phyloP scores from a whole-genome alignment of 2,797 vertebrate species.

The Ceryle rudis region DNA sequence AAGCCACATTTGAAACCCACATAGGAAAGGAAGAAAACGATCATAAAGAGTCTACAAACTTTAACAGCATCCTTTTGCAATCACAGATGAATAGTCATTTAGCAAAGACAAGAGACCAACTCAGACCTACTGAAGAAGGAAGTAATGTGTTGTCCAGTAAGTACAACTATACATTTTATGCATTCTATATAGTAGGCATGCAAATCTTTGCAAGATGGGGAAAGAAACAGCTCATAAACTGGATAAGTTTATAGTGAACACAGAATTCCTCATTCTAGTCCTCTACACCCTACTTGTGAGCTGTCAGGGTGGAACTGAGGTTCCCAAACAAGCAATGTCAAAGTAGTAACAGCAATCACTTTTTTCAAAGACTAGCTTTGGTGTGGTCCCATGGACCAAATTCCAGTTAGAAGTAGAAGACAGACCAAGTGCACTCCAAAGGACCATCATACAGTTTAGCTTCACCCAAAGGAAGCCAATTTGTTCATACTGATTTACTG shows the following conservation, averaged over 20 bases:
- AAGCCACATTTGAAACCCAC: not conserved
- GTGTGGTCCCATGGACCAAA: not conserved
- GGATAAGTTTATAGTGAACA: not conserved
- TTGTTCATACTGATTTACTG: not conserved
- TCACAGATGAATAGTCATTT: not conserved
- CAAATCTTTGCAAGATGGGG: not conserved
- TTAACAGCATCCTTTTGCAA: not conserved
- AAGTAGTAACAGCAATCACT: not conserved
- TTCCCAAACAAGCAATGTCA: not conserved
- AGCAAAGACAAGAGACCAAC: not conserved
- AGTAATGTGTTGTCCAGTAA: not conserved
- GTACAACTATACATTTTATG: not conserved
- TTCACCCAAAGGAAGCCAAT: not conserved
- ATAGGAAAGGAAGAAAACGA: not conserved
- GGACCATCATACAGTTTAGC: not conserved
- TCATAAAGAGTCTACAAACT: not conserved
- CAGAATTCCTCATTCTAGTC: not conserved
- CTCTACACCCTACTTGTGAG: not conserved
- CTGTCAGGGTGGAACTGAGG: not conserved
- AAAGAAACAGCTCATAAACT: not conserved
- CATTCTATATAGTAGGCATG: rapidly evolving
- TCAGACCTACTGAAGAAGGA: not conserved
- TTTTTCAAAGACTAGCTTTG: not conserved
- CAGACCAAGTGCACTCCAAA: not conserved
- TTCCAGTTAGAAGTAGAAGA: not conserved